Conservation (phyloP, 2,888 invertebrate species). For the Diarsia mendica region DNA sequence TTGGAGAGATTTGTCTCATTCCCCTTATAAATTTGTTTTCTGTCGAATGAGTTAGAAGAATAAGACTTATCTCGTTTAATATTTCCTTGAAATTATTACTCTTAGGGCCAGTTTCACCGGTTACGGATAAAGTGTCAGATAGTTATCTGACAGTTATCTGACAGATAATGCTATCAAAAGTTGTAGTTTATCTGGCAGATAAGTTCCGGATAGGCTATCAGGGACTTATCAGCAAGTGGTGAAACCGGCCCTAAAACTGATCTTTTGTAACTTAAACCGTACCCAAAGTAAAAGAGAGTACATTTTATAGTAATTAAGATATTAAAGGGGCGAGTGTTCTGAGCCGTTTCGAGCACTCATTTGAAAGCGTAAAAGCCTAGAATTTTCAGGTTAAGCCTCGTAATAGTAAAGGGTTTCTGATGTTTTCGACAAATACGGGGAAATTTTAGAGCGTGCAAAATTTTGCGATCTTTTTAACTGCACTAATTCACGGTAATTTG, state of each 20-base stretch:
- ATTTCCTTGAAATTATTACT: neutral
- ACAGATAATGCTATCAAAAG: too few species aligned
- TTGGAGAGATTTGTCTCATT: neutral
- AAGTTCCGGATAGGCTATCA: too few species aligned
- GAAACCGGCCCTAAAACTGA: too few species aligned
- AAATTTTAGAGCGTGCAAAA: slow-evolving; percentile 62
- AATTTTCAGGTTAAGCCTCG: slow-evolving; percentile 72
- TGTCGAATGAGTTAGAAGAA: neutral
- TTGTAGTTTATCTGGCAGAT: too few species aligned
- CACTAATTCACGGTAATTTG: slow-evolving; percentile 52
- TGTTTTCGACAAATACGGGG: slow-evolving; percentile 65
- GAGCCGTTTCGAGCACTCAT: slow-evolving; percentile 75
- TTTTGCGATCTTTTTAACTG: slow-evolving; percentile 61
- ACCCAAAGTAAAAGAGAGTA: slow-evolving; percentile 69
- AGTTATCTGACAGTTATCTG: too few species aligned
- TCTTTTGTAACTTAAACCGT: slow-evolving; percentile 33
- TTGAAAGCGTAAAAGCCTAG: slow-evolving; percentile 74
- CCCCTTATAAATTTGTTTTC: neutral
- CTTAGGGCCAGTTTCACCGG: too few species aligned
- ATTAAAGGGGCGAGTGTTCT: slow-evolving; percentile 78
- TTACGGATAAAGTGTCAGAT: too few species aligned
- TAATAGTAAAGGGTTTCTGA: slow-evolving; percentile 70
- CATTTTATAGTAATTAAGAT: slow-evolving; percentile 79
- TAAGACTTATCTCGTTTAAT: neutral
- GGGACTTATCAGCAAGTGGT: too few species aligned